Percentiles rank a stretch among this genome's conserved stretches.
Conservation (phyloP, 1,140 invertebrate genomes). For the Penaeus chinensis region DNA sequence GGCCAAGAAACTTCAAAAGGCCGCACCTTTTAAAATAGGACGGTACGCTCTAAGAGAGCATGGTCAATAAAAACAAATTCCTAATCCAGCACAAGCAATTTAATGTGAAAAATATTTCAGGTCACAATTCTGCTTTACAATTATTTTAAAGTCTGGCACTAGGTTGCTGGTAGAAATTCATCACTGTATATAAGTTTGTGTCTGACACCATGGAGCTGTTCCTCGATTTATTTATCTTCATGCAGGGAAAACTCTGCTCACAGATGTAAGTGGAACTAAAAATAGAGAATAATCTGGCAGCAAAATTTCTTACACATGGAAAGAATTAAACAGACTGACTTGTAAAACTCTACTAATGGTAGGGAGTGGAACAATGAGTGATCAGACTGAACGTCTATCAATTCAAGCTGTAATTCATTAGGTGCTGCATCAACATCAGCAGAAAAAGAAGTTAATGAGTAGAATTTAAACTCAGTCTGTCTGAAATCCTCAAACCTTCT, state of each 20-base stretch:
- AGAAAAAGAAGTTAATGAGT: background rate
- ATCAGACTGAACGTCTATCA: slow-evolving; percentile 6
- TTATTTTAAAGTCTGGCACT: background rate
- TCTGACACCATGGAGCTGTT: slow-evolving; percentile 6
- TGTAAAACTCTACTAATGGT: background rate
- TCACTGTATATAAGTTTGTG: background rate
- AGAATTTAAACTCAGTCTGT: background rate
- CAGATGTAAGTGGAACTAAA: slow-evolving; percentile 4
- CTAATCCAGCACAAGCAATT: no score
- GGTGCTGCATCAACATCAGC: background rate
- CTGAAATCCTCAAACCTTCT: background rate
- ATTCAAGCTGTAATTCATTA: slow-evolving; percentile 12
- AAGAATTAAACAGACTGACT: background rate
- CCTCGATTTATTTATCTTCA: background rate
- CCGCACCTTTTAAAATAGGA: no score
- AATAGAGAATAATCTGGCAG: slow-evolving; percentile 10
- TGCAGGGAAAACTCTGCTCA: background rate
- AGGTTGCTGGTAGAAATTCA: slow-evolving; percentile 16
- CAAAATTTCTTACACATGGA: slow-evolving; percentile 7
- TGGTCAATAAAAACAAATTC: no score
- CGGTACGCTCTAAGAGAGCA: no score
- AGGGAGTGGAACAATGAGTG: background rate
- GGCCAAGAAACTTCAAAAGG: no score
- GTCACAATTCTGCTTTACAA: no score
- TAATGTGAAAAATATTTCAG: no score